phyloP scores from a whole-genome alignment of 2,113 vertebrate genomes.

The Bos taurus region DNA sequence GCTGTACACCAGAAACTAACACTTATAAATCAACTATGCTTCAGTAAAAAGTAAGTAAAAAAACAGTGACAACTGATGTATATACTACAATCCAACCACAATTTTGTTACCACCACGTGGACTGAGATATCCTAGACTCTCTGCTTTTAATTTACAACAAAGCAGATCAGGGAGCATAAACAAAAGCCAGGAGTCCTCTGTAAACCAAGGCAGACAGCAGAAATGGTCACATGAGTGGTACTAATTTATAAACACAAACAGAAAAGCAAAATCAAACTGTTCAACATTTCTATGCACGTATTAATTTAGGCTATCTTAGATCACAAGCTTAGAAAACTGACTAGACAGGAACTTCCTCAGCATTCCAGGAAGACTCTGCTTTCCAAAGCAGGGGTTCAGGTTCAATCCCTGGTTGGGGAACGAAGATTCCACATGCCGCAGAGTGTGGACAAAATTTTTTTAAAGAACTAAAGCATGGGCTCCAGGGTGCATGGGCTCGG shows the following conservation, averaged over 20 bases:
- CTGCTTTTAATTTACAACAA: background rate
- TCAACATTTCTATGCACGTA: background rate
- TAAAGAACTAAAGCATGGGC: background rate
- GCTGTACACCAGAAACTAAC: background rate
- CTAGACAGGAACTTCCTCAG: background rate
- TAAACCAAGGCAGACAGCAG: background rate
- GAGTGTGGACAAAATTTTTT: background rate
- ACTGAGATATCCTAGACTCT: background rate
- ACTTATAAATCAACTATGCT: background rate
- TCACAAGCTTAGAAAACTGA: background rate
- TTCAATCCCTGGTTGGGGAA: background rate
- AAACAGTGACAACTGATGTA: background rate
- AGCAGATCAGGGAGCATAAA: background rate
- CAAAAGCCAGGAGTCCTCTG: background rate
- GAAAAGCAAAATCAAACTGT: background rate
- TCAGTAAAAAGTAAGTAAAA: background rate
- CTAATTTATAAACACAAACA: background rate
- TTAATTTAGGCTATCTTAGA: background rate
- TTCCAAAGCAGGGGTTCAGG: background rate
- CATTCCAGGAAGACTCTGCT: background rate
- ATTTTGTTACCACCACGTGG: background rate
- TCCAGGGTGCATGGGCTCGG: background rate
- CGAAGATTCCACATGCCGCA: background rate
- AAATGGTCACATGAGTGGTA: background rate
- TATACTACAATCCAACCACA: background rate